Evolutionary conservation across 1,140 invertebrate genomes (phyloP), one percentile per base, ranked within the genome.

Genomic region (Chrysomallon squamiferum): DNA sequence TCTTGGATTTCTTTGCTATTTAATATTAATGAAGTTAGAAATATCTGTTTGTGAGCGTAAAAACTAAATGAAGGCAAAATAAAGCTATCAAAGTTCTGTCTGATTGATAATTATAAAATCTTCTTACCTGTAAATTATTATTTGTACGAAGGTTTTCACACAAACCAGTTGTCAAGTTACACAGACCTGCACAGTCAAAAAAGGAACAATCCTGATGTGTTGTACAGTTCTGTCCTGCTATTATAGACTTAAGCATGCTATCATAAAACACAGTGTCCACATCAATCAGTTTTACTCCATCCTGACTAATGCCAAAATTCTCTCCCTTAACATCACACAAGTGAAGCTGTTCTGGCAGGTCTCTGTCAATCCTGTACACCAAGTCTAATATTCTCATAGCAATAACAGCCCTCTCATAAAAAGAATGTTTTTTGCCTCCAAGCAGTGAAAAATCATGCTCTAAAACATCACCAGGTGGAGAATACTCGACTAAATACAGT

Each of bases 241-340:
- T 63, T 29, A 68, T 64, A 38, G 59, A 45, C 43, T 59, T 38
- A 58, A 78, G 62, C 32, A 54, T 45, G 5, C 33, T 68, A 20
- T 76, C 64, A 69, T 72, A 75, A 52, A 80, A 73, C 6, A 78
- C 62, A 20, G 68, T 68, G 72, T 90, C 89, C 27, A 89, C 75
- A 80, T 91, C 89, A 43, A 91, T 77, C 59, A 90, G 88, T 80
- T 90, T 84, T 9, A 86, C 69, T 2, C 84, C 86, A 43, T 87
- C 86, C 3, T 84, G 76, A 11, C 86, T 83, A 0, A 90, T 62
- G 4, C 90, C 90, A 82, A 92, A 92, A 76, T 92, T 89, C 47
- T 88, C 87, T 29, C 89, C 84, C 80, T 91, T 90, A 0, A 92
- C 84, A 80, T 91, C 90, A 80, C 91, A 92, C 2, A 92, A 76